Evolutionary conservation across 2,797 vertebrate species (phyloP).

Genomic region (Rousettus madagascariensis): DNA sequence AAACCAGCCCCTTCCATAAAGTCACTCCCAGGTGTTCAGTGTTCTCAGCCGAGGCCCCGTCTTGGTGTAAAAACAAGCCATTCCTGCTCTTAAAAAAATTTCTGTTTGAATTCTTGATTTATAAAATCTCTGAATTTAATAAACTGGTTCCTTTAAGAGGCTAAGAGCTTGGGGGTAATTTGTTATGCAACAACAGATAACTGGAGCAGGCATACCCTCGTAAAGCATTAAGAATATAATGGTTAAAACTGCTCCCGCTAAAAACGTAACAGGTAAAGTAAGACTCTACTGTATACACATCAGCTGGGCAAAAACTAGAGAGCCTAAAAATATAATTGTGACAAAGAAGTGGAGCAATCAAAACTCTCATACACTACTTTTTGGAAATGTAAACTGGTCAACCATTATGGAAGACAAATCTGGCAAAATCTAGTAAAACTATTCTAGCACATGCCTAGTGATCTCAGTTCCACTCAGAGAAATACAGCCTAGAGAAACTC

Average conservation of each 20-base stretch:
- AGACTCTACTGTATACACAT: background rate
- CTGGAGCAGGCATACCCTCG: background rate
- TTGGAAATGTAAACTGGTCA: background rate
- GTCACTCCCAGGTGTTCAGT: background rate
- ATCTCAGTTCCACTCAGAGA: background rate
- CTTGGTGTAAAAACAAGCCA: background rate
- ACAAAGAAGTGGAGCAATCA: background rate
- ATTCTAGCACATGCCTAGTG: background rate
- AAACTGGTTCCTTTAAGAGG: background rate
- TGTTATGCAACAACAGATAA: background rate
- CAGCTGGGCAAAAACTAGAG: background rate
- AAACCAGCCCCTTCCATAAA: background rate
- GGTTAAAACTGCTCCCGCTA: background rate
- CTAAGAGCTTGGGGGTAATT: background rate
- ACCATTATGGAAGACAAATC: background rate
- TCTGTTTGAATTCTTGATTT: background rate
- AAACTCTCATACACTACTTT: background rate
- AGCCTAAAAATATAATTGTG: background rate
- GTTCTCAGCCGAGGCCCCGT: background rate
- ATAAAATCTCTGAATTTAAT: background rate
- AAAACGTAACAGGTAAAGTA: background rate
- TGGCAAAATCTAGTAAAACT: background rate
- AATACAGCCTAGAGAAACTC: background rate
- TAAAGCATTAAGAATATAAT: background rate
- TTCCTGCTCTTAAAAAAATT: background rate